A percentile compares a stretch with the other conserved stretches of the same genome.
These are phyloP conservation scores for Phataginus tricuspis DNA, from an alignment of 2,797 vertebrate species.

Conservation along the genomic window DNA sequence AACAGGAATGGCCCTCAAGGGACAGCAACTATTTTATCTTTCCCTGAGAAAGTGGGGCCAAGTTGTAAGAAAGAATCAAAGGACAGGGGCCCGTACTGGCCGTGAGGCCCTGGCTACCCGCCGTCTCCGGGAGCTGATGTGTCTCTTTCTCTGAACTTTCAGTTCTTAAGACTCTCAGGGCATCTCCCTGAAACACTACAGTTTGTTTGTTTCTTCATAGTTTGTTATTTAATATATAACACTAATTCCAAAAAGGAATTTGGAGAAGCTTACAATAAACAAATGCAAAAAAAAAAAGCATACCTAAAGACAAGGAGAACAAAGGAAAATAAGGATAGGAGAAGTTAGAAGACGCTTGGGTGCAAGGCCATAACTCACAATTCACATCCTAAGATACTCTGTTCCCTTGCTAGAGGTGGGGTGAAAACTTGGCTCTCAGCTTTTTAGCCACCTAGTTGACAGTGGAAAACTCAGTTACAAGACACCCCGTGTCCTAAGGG, in stretches of 20 bases:
- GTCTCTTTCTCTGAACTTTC: not conserved
- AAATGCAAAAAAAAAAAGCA: not conserved
- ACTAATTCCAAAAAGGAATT: not conserved
- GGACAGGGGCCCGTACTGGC: not conserved
- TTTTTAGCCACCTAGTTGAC: not conserved
- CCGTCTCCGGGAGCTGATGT: not conserved
- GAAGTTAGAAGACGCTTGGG: not conserved
- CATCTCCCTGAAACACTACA: not conserved
- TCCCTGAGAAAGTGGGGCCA: not conserved
- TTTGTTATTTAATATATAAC: not conserved
- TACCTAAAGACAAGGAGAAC: not conserved
- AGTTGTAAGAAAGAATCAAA: not conserved
- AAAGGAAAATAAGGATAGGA: constrained; percentile 6
- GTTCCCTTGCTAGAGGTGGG: not conserved
- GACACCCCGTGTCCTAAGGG: not conserved
- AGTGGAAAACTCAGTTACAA: not conserved
- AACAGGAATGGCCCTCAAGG: not conserved
- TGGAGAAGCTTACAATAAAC: not conserved
- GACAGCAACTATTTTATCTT: not conserved
- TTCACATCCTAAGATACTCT: not conserved
- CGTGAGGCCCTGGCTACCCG: not conserved
- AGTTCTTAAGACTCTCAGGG: not conserved
- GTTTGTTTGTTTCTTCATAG: not conserved
- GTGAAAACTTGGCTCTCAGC: not conserved
- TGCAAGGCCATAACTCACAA: not conserved